Percentiles rank a stretch among this genome's conserved stretches.
Conservation (phyloP, 2,888 invertebrate genomes). For the Ectemnius cavifrons region DNA sequence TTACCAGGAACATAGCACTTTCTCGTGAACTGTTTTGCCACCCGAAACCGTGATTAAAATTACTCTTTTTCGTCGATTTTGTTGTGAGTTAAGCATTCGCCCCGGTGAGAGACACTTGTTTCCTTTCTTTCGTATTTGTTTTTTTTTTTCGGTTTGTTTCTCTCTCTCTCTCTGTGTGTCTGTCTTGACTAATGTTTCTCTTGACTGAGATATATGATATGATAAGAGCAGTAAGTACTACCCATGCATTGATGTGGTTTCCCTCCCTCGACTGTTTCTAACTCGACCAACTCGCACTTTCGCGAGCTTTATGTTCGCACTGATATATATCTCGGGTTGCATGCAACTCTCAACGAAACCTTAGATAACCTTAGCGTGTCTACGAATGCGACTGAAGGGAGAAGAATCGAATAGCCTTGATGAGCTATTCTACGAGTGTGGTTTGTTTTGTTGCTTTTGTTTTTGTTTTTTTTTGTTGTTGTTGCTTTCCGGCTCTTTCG, state of each 20-base stretch:
- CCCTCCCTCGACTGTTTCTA: slow-evolving; percentile 7
- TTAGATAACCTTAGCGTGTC: slow-evolving; percentile 46
- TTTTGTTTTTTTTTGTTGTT: no score
- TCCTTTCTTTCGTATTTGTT: slow-evolving; percentile 24
- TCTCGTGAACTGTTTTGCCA: background rate
- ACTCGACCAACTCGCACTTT: no score
- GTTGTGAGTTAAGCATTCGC: slow-evolving; percentile 58
- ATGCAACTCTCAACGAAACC: slow-evolving; percentile 43
- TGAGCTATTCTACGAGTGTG: no score
- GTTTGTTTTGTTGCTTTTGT: no score
- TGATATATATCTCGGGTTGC: slow-evolving; percentile 27
- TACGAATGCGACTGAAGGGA: slow-evolving; percentile 41
- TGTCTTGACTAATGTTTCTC: slow-evolving; percentile 31
- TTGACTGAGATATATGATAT: slow-evolving; percentile 56
- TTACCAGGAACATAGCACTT: slow-evolving; percentile 65
- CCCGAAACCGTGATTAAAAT: background rate
- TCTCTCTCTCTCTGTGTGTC: no score
- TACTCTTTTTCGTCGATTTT: background rate
- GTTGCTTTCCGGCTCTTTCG: background rate
- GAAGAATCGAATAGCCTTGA: slow-evolving; percentile 2
- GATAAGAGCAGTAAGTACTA: slow-evolving; percentile 65
- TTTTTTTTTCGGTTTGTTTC: no score
- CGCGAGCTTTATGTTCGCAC: no score
- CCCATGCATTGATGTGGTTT: slow-evolving; percentile 59
- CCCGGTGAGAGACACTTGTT: slow-evolving; percentile 49